Evolutionary conservation across 2,888 invertebrate species (phyloP), one percentile per base, ranked within the genome.

Genomic region (Drosophila seclusa): DNA sequence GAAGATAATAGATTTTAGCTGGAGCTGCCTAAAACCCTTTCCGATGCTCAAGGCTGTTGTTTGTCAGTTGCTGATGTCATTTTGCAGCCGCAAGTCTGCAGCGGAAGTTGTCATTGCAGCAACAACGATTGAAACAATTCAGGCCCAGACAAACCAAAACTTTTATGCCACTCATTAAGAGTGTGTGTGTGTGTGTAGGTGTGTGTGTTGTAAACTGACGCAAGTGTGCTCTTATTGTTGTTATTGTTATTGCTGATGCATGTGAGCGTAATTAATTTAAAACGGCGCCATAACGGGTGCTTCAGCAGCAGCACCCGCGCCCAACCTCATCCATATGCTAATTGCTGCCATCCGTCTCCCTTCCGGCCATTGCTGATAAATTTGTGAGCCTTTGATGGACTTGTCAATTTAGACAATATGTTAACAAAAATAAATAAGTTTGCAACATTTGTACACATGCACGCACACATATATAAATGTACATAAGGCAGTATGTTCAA

Each of bases 191-290:
- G 54, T 42, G 27, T 57, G 38, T 21, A 48, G 10, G 31, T 50
- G 50, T 49, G 40, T 42, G 34, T 62, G 54, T 67, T 82, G 62
- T 60, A 78, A 83, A 70, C 72, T 79, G 84, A 67, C 70, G 77
- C 79, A 87, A 76, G 62, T 85, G 74, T 61, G 63, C 53, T 29
- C 52, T 73, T 36, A 45, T 54, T 73, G 64, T 59, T 78, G 64
- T 24, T 65, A 45, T 53, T 72, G 65, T 65, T 61, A 48, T 55
- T 73, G 75, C 69, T 74, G 65, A 60, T 78, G 73, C 77, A 58
- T 87, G 89, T 86, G 76, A 83, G 87, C 87, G 90, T 87, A 90
- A 87, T 87, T 87, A 87, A 87, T 87, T 83, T 82, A 87, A 87
- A 87, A 64, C 87, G 87, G 90, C 87, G 87, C 68, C 87, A 68